Evolutionary conservation across 2,888 invertebrate species (phyloP), one percentile per base, ranked within the genome.

Genomic region (Sphaerophoria taeniata): DNA sequence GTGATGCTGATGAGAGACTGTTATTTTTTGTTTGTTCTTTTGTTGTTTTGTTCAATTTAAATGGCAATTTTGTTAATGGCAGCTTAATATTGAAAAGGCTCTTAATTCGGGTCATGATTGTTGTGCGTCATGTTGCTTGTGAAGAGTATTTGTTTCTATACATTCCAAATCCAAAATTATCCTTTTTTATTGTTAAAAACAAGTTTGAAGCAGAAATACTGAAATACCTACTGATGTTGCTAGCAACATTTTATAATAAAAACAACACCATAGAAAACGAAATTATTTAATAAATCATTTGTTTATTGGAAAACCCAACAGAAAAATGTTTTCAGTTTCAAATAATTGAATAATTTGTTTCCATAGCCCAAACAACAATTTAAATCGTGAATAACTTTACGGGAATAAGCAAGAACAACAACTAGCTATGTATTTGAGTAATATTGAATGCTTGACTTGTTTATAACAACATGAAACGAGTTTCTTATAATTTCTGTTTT

Each of bases 11-110:
- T 24, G 24, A 24, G 24, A 24, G 24, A 24, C 14, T 16, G 49
- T 11, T 55, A 49, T 34, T 16, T 43, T 71, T 69, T 36, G 4
- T 51, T 31, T 24, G 11, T 49, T 36, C 24, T 14, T 55, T 72
- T 43, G 24, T 39, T n/a, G 16, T 53, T 5, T 36, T 31, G 4
- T 51, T 67, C 6, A 6, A 24, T 67, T 76, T 55, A 47, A 36
- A 63, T 71, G 74, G 51, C 14, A 24, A 43, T 53, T 81, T 39
- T 45, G 31, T 39, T 36, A 58, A 49, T 55, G 14, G 49, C 39
- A 70, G 70, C 47, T 71, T 53, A 60, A 14, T 36, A 34, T 45
- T 79, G 79, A 84, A 84, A 72, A 67, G 67, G 43, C 60, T 72
- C 47, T 79, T 79, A 75, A 84, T 78, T 24, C 1, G 24, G 24